phyloP scores from a whole-genome alignment of 2,797 vertebrate species.

The Coranthus polyacanthus region DNA sequence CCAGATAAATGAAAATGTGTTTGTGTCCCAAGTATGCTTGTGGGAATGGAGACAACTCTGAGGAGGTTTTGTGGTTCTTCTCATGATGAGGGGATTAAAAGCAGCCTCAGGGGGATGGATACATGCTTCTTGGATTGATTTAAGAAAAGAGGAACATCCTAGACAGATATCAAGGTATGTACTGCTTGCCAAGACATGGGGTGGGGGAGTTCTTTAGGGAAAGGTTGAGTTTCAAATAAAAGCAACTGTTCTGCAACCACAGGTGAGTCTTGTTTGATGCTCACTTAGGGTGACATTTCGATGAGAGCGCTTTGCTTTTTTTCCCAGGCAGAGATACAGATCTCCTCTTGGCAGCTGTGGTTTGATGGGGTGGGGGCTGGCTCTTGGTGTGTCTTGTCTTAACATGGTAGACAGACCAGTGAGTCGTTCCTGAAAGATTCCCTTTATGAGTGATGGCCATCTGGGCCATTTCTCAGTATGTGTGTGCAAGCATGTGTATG shows the following conservation, averaged over 20 bases:
- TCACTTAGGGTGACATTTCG: conserved; percentile 66
- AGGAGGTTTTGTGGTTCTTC: conserved; percentile 54
- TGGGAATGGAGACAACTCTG: conserved; percentile 60
- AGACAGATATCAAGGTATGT: conserved; percentile 60
- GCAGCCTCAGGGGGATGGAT: conserved; percentile 46
- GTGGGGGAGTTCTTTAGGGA: conserved; percentile 56
- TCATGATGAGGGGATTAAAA: conserved; percentile 72
- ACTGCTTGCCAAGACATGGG: conserved; percentile 53
- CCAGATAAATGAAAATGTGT: conserved; percentile 56
- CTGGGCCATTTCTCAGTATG: conserved; percentile 62
- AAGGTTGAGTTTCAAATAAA: conserved; percentile 70
- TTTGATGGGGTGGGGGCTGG: conserved; percentile 44
- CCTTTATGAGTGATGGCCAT: conserved; percentile 75
- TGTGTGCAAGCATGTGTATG: conserved; percentile 36
- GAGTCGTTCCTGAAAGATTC: conserved; percentile 72
- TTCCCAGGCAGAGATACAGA: conserved; percentile 70
- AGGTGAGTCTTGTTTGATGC: conserved; percentile 73
- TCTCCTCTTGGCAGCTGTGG: conserved; percentile 70
- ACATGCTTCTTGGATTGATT: conserved; percentile 62
- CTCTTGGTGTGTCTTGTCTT: conserved; percentile 64
- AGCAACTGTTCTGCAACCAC: conserved; percentile 44
- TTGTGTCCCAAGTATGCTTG: conserved; percentile 51
- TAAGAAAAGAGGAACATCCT: conserved; percentile 61
- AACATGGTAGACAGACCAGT: conserved; percentile 63
- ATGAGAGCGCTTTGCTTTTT: conserved; percentile 51